phyloP scores from a whole-genome alignment of 2,797 vertebrate genomes.

The Xerus rutilus region DNA sequence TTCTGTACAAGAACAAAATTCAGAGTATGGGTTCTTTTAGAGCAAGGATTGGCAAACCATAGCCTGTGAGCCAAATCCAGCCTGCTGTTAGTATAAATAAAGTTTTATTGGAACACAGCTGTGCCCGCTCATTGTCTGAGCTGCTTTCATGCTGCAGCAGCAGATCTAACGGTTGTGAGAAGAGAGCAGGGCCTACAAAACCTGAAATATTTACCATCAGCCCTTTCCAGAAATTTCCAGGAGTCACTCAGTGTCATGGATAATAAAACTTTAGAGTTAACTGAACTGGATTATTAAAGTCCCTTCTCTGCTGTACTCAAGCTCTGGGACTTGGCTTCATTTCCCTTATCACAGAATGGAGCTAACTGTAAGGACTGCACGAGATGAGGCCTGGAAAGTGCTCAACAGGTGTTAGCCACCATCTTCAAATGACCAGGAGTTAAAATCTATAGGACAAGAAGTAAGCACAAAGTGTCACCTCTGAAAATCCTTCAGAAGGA shows the following conservation, averaged over 20 bases:
- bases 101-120: constrained; percentile 26
- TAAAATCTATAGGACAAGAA: background rate
- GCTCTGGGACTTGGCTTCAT: background rate
- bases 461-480: background rate
- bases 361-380: background rate
- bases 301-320: background rate
- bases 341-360: background rate
- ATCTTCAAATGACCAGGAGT: background rate
- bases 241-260: background rate
- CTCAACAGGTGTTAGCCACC: background rate
- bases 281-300: background rate
- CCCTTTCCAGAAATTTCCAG: background rate
- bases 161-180: background rate
- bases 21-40: background rate
- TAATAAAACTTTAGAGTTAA: background rate
- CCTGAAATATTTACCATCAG: background rate
- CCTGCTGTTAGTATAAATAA: background rate
- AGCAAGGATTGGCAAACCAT: background rate
- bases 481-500: background rate
- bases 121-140: background rate
- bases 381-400: background rate
- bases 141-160: background rate
- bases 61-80: background rate
- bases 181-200: background rate
- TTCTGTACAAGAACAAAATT: background rate